Evolutionary conservation across 2,113 vertebrate species (phyloP).

Genomic region (Jaculus jaculus): DNA sequence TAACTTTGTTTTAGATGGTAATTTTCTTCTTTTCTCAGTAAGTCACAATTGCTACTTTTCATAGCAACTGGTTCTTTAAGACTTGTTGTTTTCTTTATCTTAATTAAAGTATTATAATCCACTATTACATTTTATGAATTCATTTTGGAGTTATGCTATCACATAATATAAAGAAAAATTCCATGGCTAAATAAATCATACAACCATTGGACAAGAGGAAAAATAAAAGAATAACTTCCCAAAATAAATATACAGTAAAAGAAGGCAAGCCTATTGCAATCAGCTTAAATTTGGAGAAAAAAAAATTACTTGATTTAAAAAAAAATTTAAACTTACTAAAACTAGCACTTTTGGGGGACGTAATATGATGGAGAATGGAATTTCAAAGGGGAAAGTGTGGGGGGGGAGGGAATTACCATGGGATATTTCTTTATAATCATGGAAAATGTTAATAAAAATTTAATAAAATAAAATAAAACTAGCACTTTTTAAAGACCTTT

Average conservation of each 20-base stretch:
- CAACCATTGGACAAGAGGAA: conserved; percentile 1
- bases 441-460: too few species aligned
- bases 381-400: too few species aligned
- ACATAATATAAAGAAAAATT: conserved; percentile 30
- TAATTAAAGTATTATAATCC: conserved; percentile 30
- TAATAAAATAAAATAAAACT: too few species aligned
- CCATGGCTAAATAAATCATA: not conserved
- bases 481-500: too few species aligned
- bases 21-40: conserved; percentile 48
- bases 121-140: conserved; percentile 34
- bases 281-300: conserved; percentile 37
- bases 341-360: too few species aligned
- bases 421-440: too few species aligned
- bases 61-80: conserved; percentile 16
- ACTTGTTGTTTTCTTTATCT: conserved; percentile 39
- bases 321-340: conserved; percentile 17
- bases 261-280: not conserved
- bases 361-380: too few species aligned
- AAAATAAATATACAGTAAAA: conserved; percentile 29
- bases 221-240: not conserved
- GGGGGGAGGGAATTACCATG: too few species aligned
- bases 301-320: not conserved
- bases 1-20: conserved; percentile 17
- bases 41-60: conserved; percentile 15
- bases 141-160: conserved; percentile 40